phyloP scores from a whole-genome alignment of 2,113 vertebrate genomes.

The Cranoglanis bouderius region DNA sequence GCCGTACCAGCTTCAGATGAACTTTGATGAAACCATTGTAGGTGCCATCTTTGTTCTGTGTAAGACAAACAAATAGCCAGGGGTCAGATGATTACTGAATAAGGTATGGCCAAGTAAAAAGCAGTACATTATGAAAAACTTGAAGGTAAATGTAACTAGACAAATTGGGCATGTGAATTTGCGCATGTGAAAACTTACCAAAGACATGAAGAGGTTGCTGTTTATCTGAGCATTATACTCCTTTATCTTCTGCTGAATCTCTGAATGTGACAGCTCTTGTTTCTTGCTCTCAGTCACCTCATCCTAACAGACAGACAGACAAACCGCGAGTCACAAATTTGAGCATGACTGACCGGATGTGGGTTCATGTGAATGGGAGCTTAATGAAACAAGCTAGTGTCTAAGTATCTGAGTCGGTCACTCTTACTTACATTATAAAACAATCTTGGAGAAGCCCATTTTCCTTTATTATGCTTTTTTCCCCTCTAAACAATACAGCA shows the following conservation, averaged over 20 bases:
- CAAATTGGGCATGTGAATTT: not conserved
- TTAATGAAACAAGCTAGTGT: not conserved
- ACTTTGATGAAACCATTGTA: slow-evolving; percentile 98
- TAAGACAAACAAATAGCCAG: not conserved
- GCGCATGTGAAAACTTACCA: slow-evolving; percentile 72
- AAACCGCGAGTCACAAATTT: slow-evolving; percentile 27
- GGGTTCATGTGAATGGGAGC: not conserved
- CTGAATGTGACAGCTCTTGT: slow-evolving; percentile 77
- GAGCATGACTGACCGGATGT: slow-evolving; percentile 4
- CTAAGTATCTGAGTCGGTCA: not conserved
- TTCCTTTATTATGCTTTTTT: not conserved
- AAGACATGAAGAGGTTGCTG: slow-evolving; percentile 93
- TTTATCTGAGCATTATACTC: slow-evolving; percentile 95
- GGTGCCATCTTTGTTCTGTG: slow-evolving; percentile 89
- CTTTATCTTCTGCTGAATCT: slow-evolving; percentile 88
- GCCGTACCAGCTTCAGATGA: slow-evolving; percentile 88
- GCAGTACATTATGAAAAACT: not conserved
- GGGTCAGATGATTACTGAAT: not conserved
- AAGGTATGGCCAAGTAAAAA: too few relatives aligned
- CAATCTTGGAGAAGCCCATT: too few relatives aligned
- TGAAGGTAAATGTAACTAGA: not conserved
- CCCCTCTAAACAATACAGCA: not conserved
- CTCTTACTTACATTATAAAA: not conserved
- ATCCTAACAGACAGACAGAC: slow-evolving; percentile 73
- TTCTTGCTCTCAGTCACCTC: slow-evolving; percentile 81